Conservation (phyloP, 2,888 invertebrate species). For the Sepiola atlantica region DNA sequence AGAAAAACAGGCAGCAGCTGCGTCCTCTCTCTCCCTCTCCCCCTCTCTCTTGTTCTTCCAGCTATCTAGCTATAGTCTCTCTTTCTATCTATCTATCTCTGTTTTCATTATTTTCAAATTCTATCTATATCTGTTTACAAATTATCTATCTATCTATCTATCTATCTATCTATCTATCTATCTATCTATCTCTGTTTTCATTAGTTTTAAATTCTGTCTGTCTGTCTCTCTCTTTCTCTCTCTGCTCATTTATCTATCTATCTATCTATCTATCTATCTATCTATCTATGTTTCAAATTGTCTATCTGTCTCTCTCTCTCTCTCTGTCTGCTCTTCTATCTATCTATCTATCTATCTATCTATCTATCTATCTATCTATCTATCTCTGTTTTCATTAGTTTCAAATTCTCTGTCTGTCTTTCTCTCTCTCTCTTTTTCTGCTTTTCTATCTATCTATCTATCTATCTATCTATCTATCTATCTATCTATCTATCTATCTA, state of each 20-base stretch:
- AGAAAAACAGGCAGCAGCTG: conserved; percentile 15
- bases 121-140: background rate
- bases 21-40: background rate
- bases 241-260: background rate
- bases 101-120: background rate
- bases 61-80: background rate
- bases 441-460: no score
- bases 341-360: background rate
- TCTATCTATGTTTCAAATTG: background rate
- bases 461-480: background rate
- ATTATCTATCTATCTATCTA: background rate
- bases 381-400: no score
- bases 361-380: background rate
- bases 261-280: background rate
- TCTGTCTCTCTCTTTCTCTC: background rate
- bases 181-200: no score
- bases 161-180: background rate
- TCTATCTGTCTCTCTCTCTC: no score
- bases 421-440: background rate
- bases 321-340: no score
- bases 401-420: background rate
- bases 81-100: no score
- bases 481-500: background rate
- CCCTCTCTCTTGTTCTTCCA: background rate
- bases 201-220: no score